These are phyloP conservation scores for Ornithorhynchus anatinus DNA, from an alignment of 2,113 vertebrate genomes.

Conservation along the genomic window DNA sequence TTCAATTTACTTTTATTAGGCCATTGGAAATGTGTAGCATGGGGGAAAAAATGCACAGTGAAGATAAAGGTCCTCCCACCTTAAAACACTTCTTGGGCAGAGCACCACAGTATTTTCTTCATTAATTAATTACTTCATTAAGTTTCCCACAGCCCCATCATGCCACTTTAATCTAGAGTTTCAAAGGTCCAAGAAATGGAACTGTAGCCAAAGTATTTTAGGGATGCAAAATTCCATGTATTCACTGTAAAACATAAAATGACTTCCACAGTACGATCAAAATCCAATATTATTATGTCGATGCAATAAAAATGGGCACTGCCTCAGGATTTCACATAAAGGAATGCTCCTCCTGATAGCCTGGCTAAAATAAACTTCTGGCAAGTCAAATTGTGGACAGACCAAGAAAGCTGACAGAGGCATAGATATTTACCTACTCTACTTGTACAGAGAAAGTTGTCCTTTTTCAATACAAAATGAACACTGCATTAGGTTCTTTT, in stretches of 20 bases:
- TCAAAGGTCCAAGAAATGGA: conserved; percentile 32
- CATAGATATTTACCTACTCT: conserved; percentile 57
- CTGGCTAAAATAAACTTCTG: conserved; percentile 66
- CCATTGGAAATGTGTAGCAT: not conserved
- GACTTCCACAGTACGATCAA: conserved; percentile 26
- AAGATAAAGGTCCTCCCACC: conserved; percentile 12
- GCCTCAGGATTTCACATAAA: conserved; percentile 49
- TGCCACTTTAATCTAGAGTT: conserved; percentile 36
- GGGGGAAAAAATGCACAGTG: conserved; percentile 10
- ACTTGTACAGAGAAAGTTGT: conserved; percentile 43
- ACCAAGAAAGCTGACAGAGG: conserved; percentile 32
- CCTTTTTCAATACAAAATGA: conserved; percentile 62
- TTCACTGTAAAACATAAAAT: conserved; percentile 29
- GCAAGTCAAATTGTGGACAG: conserved; percentile 53
- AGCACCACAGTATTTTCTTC: conserved; percentile 10
- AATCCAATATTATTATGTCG: not conserved
- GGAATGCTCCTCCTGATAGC: conserved; percentile 53
- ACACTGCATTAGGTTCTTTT: conserved; percentile 65
- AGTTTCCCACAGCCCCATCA: conserved; percentile 11
- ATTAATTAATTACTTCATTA: conserved; percentile 25
- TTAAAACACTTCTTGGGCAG: not conserved
- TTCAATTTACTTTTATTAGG: not conserved
- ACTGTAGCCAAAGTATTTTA: conserved; percentile 10
- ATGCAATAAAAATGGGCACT: conserved; percentile 14
- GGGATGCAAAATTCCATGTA: conserved; percentile 13